Evolutionary conservation across 1,140 invertebrate genomes (phyloP).

Genomic region (Trachelipus rathkii): DNA sequence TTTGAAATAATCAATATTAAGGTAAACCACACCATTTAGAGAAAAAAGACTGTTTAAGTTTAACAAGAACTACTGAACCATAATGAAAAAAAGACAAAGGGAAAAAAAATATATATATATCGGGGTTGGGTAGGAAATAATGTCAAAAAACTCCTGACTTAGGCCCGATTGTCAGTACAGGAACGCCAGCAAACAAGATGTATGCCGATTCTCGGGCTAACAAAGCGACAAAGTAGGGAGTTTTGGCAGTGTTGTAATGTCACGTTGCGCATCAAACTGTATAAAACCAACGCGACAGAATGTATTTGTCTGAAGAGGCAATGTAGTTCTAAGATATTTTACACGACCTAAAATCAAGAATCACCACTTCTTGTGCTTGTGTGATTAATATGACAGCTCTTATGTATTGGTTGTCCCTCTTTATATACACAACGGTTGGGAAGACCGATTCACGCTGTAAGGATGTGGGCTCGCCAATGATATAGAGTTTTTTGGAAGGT

Average conservation of each 20-base stretch:
- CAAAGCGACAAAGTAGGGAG: too few relatives aligned
- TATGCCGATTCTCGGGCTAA: background rate
- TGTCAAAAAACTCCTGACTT: background rate
- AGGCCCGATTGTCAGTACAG: background rate
- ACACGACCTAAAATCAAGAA: background rate
- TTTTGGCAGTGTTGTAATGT: background rate
- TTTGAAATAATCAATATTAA: too few relatives aligned
- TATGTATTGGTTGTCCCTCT: background rate
- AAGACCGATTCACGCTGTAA: background rate
- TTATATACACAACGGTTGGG: background rate
- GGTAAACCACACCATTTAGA: too few relatives aligned
- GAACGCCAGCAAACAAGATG: background rate
- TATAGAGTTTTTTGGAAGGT: too few relatives aligned
- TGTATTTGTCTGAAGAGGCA: background rate
- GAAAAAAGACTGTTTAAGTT: too few relatives aligned
- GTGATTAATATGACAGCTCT: too few relatives aligned
- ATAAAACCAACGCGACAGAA: background rate
- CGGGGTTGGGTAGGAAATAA: too few relatives aligned
- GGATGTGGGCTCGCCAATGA: background rate
- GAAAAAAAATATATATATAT: too few relatives aligned
- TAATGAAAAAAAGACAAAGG: too few relatives aligned
- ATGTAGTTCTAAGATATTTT: background rate
- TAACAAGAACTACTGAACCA: too few relatives aligned
- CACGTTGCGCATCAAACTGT: background rate
- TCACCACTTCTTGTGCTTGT: background rate